These are phyloP conservation scores for Helarctos malayanus DNA, from an alignment of 2,797 vertebrate species.

Conservation along the genomic window DNA sequence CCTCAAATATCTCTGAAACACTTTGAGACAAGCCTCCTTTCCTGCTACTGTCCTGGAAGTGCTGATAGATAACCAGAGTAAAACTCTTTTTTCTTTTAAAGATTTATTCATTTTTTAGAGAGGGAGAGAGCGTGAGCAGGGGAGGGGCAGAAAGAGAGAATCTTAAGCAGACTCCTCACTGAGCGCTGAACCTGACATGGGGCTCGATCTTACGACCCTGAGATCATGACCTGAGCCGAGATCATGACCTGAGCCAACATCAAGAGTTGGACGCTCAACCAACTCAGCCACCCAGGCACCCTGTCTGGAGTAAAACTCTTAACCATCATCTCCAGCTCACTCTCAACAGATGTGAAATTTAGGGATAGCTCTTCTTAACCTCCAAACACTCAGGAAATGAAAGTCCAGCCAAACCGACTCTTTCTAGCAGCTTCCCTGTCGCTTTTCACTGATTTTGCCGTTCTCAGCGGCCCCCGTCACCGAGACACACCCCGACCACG, in stretches of 20 bases:
- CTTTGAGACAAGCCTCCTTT: not conserved
- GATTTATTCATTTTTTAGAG: not conserved
- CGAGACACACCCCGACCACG: not conserved
- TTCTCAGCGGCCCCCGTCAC: fast-evolving
- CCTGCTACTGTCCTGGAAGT: not conserved
- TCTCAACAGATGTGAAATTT: not conserved
- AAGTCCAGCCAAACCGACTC: not conserved
- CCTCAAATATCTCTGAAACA: not conserved
- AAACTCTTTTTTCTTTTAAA: not conserved
- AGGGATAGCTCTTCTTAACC: not conserved
- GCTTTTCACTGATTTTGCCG: fast-evolving
- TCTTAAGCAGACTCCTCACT: not conserved
- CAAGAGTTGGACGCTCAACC: not conserved
- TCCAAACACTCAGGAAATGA: not conserved
- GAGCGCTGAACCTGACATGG: not conserved
- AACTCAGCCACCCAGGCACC: too few relatives aligned
- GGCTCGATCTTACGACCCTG: too few relatives aligned
- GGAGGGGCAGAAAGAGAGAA: not conserved
- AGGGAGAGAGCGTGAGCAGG: not conserved
- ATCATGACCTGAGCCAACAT: not conserved
- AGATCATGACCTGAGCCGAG: not conserved
- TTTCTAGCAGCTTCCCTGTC: not conserved
- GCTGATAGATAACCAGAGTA: not conserved
- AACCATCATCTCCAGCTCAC: not conserved
- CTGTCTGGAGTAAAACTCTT: not conserved